Base-by-base conservation (phyloP, 1,140 invertebrate genomes). In the Arion vulgaris region DNA sequence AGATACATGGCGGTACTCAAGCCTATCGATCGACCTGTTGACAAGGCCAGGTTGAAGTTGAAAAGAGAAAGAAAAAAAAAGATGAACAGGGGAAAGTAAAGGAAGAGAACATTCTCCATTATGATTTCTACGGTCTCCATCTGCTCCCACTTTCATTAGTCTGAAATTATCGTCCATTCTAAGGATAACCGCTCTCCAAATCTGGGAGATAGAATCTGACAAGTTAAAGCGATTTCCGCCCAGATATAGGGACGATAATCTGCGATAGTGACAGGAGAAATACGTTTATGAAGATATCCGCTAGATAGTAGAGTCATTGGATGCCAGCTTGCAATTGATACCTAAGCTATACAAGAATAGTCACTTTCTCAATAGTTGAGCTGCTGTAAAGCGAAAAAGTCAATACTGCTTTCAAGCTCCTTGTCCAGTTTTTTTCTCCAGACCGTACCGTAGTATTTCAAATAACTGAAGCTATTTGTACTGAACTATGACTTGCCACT, bases 181-280 rank as follows among this genome's bases (percentile, higher is more conserved):
- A n/a, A 57, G 2, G 26, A 57, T 57, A 57, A 57, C 23, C 53
- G 53, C 53, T n/a, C 53, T 57, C 53, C 9, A 57, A 57, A 13
- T n/a, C 38, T 39, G 34, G 68, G 26, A n/a, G 5, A 34, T 28
- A 68, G 34, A 68, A 23, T 68, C 5, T 68, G 62, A 28, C 68
- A 71, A 28, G 68, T n/a, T 71, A 34, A 71, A 71, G 68, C 68
- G 68, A 71, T 71, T 39, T 5, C 17, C 34, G 68, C 34, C 32
- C 38, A 71, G 68, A 71, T 71, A 71, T 71, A 71, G 13, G 19
- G n/a, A 11, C 13, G 68, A 71, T 71, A 71, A 71, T 71, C 68
- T 5, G 38, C 4, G 68, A 71, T 71, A 71, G 68, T 9, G 38
- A 71, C 68, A 28, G 68, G 19, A 5, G 53, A 9, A 19, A 57